Percentiles rank a stretch among this genome's conserved stretches.
phyloP scores from a whole-genome alignment of 2,113 vertebrate genomes.

The Rhynchomys soricoides region DNA sequence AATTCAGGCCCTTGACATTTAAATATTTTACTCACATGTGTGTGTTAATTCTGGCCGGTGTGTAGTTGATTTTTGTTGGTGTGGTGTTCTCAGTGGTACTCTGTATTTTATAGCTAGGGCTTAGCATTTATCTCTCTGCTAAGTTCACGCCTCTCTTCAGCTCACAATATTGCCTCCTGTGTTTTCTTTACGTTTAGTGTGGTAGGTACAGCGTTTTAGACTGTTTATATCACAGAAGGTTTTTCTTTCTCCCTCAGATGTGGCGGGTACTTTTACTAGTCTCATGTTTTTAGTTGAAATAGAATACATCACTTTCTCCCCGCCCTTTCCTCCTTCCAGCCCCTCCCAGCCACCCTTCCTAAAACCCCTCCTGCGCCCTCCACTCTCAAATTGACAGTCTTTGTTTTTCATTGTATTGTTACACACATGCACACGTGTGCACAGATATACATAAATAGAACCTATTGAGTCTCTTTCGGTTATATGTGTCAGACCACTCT shows the following conservation, averaged over 20 bases:
- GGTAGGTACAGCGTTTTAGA: background rate
- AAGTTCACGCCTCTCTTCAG: background rate
- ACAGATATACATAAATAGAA: background rate
- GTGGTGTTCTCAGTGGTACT: background rate
- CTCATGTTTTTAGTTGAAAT: background rate
- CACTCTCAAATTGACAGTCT: background rate
- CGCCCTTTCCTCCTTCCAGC: background rate
- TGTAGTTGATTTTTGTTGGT: background rate
- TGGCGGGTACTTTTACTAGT: background rate
- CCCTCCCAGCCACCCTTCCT: background rate
- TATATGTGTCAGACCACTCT: background rate
- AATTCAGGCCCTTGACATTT: background rate
- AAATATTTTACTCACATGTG: background rate
- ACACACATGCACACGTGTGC: background rate
- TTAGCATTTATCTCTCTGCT: background rate
- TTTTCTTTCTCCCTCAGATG: background rate
- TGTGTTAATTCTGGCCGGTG: background rate
- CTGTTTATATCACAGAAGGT: background rate
- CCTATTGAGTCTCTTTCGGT: background rate
- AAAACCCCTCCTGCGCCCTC: background rate
- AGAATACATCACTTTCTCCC: background rate
- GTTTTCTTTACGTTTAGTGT: background rate
- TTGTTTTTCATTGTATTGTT: background rate
- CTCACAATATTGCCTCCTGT: background rate
- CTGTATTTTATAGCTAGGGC: background rate